These are phyloP conservation scores for Neodiprion pinetum DNA, from an alignment of 1,140 invertebrate genomes.

Conservation along the genomic window DNA sequence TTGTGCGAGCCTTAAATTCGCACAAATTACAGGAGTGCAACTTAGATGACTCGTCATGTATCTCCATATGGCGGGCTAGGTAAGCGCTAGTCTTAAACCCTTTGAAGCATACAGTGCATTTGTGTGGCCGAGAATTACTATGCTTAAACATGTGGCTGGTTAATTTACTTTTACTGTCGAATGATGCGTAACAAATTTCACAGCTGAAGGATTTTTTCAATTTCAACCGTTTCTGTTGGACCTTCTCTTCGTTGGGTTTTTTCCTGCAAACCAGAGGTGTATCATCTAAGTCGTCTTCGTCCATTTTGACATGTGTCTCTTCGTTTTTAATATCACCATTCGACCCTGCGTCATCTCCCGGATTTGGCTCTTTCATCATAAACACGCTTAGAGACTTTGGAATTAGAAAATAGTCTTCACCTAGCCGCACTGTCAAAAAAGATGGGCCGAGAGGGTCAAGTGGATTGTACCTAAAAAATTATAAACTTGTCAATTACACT, in stretches of 20 bases:
- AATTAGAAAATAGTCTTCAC: slow-evolving; percentile 49
- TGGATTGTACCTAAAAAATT: slow-evolving; percentile 51
- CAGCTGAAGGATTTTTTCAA: slow-evolving; percentile 40
- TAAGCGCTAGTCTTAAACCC: slow-evolving; percentile 61
- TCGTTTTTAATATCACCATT: background rate
- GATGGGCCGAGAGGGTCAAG: slow-evolving; percentile 41
- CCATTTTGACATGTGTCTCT: background rate
- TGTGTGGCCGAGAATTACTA: slow-evolving; percentile 55
- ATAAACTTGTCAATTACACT: slow-evolving; percentile 31
- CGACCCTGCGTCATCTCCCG: slow-evolving; percentile 22
- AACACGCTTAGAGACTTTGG: slow-evolving; percentile 49
- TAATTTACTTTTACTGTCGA: slow-evolving; percentile 50
- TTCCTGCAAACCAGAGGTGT: slow-evolving; percentile 19
- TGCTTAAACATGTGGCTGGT: slow-evolving; percentile 55
- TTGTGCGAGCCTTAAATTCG: slow-evolving; percentile 55
- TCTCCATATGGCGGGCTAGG: slow-evolving; percentile 59
- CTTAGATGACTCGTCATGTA: slow-evolving; percentile 50
- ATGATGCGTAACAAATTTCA: slow-evolving; percentile 47
- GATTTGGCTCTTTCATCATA: slow-evolving; percentile 43
- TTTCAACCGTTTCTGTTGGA: background rate
- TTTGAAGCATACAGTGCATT: slow-evolving; percentile 60
- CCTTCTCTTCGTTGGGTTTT: background rate
- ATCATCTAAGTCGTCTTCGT: slow-evolving; percentile 22
- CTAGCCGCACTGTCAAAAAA: slow-evolving; percentile 49
- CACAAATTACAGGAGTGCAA: slow-evolving; percentile 47